Evolutionary conservation across 2,888 invertebrate species (phyloP), one percentile per base, ranked within the genome.

Genomic region (Carterocephalus palaemon): DNA sequence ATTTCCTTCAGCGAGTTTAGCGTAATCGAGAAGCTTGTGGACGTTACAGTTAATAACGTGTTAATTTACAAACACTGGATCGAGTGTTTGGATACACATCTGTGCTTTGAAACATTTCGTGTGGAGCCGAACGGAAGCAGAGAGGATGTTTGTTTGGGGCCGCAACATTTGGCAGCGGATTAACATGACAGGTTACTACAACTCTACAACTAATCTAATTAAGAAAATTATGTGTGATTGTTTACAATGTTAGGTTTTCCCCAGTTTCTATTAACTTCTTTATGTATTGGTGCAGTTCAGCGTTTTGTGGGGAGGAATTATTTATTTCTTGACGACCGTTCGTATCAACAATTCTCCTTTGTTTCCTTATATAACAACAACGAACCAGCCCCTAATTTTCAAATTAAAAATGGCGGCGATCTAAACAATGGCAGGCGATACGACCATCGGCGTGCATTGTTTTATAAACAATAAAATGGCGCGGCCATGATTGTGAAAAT

Each of bases 401-500:
- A 67, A 75, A 75, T 77, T 71, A 72, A 78, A 81, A 75, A 82
- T 82, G 81, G 79, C 77, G 74, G 54, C 68, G 53, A 58, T 53
- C 70, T 75, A 77, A 83, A 83, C 81, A 84, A 82, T 70, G 59
- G 59, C 53, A 53, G 53, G 54, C 60, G 53, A 77, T 78, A 70
- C 75, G 77, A 72, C 75, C 74, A 78, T 75, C 77, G 72, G 62
- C 54, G 52, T 49, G 60, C 70, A 73, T 85, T 85, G 83, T 84
- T 82, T 83, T 78, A 79, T 67, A 75, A 80, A 83, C 83, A 83
- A 83, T 80, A 78, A 73, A 73, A 68, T 63, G 59, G 59, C 57
- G 66, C 71, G 71, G 73, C 74, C 70, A 79, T 80, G 76, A 70
- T 78, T 72, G 68, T 60, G 64, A 73, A 75, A 75, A 74, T 71